Percentiles rank a stretch among this genome's conserved stretches.
Conservation (phyloP, 2,888 invertebrate genomes). For the Meghimatium bilineatum region DNA sequence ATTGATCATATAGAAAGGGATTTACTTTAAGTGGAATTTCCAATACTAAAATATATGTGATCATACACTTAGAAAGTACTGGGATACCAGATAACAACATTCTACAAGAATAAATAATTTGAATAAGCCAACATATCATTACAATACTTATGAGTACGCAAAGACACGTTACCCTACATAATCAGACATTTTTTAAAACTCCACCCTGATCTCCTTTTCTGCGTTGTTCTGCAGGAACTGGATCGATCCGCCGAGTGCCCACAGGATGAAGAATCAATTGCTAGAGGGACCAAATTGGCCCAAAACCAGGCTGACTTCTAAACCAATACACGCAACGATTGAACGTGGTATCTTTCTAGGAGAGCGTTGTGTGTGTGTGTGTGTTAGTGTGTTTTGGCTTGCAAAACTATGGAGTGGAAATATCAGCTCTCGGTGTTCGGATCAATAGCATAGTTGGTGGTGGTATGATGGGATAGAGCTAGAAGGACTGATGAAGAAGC, state of each 20-base stretch:
- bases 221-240: conserved; percentile 3
- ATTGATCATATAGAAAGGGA: too few relatives aligned
- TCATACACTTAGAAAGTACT: too few relatives aligned
- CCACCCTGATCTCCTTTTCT: background rate
- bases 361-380: too few relatives aligned
- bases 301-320: conserved; percentile 26
- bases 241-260: conserved; percentile 15
- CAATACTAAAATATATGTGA: too few relatives aligned
- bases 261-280: conserved; percentile 30
- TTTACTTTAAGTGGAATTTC: too few relatives aligned
- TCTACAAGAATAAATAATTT: background rate
- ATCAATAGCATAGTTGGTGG: background rate
- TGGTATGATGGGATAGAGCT: background rate
- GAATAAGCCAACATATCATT: background rate
- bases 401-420: conserved; percentile 28
- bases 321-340: conserved; percentile 16
- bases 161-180: background rate
- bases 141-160: background rate
- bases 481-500: background rate
- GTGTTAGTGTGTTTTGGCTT: conserved; percentile 3
- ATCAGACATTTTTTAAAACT: background rate
- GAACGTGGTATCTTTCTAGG: conserved; percentile 14
- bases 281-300: conserved; percentile 25
- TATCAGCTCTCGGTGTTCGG: background rate
- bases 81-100: too few relatives aligned